Evolutionary conservation across 2,888 invertebrate species (phyloP), one percentile per base, ranked within the genome.

Genomic region (Macropis europaea): DNA sequence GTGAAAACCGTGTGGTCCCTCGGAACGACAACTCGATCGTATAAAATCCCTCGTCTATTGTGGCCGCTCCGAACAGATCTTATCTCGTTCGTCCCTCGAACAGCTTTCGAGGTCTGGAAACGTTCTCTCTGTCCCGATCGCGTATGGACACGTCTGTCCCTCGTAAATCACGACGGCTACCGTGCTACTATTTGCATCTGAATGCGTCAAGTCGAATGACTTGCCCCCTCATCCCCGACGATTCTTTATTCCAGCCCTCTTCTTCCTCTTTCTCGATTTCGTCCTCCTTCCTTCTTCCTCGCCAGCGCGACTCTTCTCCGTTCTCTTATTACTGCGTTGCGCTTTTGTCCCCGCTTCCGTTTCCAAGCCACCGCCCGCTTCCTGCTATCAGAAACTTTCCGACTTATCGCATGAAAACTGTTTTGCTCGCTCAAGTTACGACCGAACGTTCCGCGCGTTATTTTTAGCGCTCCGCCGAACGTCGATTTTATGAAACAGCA

Each of bases 151-250:
- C 76, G 74, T 75, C 60, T 67, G 74, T 71, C 73, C 69, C 76
- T 85, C 84, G 78, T 85, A 85, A 85, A 85, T 85, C 85, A 85
- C 82, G 45, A 56, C 64, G 43, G 62, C 73, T 56, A 53, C 34
- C 67, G 66, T 48, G 13, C 24, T 34, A n/a, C 70, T 78, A 84
- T 85, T 85, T 85, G 81, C 85, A 85, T 85, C 75, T 84, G 76
- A 84, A 84, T 83, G 81, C 76, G 67, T 66, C 70, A 38, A 36
- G 66, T 34, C 71, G 54, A 76, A 63, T 62, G 60, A 73, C 36
- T n/a, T n/a, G 73, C 60, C 47, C 42, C 30, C 19, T 66, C 50
- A n/a, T n/a, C 67, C 52, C 32, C 40, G 30, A 36, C 76, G 26
- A 52, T 47, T 62, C 30, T 48, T 57, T 26, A 15, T 36, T 26